Percentiles rank a stretch among this genome's conserved stretches.
phyloP scores from a whole-genome alignment of 2,113 vertebrate genomes.

The Philantomba maxwellii region DNA sequence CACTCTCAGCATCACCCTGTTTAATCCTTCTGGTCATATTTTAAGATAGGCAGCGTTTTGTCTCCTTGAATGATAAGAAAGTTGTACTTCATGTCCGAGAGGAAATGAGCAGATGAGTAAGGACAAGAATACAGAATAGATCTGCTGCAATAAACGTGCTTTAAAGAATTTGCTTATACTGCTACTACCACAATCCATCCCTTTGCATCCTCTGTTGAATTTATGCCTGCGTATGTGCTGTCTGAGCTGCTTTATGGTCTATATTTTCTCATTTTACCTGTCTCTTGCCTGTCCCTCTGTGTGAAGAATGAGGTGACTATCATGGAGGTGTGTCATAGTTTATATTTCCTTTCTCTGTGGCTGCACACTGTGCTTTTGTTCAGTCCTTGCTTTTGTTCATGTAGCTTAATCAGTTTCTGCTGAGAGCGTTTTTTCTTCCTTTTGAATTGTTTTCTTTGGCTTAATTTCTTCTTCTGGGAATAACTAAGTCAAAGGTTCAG shows the following conservation, averaged over 20 bases:
- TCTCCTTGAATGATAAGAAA: neutral
- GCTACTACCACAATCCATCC: neutral
- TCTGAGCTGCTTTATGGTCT: neutral
- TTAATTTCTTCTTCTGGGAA: neutral
- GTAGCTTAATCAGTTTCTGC: neutral
- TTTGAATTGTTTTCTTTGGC: neutral
- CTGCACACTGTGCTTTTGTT: neutral
- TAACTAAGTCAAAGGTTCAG: neutral
- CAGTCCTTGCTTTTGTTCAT: neutral
- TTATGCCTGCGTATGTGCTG: too few species aligned
- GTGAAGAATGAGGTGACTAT: fast-evolving
- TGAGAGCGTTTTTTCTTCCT: neutral
- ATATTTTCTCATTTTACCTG: too few species aligned
- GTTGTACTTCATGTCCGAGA: neutral
- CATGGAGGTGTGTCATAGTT: neutral
- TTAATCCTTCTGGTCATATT: neutral
- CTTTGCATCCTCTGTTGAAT: neutral
- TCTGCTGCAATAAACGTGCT: neutral
- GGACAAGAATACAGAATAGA: neutral
- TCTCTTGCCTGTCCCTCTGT: fast-evolving
- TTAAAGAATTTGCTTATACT: neutral
- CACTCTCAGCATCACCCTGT: neutral
- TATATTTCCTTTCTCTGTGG: neutral
- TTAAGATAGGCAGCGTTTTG: neutral
- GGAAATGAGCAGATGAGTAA: neutral